These are phyloP conservation scores for Diarsia dahlii DNA, from an alignment of 2,888 invertebrate genomes.

Conservation along the genomic window DNA sequence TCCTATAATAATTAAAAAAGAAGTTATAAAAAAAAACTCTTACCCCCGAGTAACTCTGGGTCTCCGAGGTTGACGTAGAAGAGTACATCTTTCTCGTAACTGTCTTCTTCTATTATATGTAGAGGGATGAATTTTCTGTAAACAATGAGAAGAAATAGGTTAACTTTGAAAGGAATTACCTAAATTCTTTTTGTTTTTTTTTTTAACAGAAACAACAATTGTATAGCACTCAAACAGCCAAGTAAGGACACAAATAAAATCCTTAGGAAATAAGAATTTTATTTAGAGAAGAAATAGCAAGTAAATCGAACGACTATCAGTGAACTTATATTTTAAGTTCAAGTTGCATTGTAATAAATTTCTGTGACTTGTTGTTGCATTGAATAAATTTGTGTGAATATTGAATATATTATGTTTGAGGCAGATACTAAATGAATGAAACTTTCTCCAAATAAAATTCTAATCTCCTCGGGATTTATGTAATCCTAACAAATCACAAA, in stretches of 20 bases:
- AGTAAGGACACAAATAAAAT: background rate
- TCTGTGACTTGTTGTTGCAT: too few relatives aligned
- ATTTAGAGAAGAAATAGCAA: too few relatives aligned
- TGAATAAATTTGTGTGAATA: too few relatives aligned
- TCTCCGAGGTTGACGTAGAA: conserved; percentile 98
- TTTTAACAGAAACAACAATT: background rate
- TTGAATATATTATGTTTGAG: too few relatives aligned
- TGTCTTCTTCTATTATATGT: conserved; percentile 98
- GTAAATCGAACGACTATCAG: too few relatives aligned
- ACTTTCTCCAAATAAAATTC: too few relatives aligned
- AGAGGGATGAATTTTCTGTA: conserved; percentile 96
- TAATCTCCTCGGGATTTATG: too few relatives aligned
- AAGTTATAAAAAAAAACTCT: conserved; percentile 68
- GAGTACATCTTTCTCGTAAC: conserved; percentile 98
- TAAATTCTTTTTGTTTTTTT: background rate
- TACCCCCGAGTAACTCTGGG: conserved; percentile 97
- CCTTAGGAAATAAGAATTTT: background rate
- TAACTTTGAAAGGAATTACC: background rate
- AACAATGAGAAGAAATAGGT: conserved; percentile 77
- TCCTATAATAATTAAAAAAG: background rate
- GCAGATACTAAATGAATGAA: too few relatives aligned
- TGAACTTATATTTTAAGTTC: too few relatives aligned
- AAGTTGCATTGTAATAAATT: too few relatives aligned
- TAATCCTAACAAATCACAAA: too few relatives aligned
- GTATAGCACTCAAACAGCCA: background rate